These are phyloP conservation scores for Eulemur rufifrons DNA, from an alignment of 2,113 vertebrate genomes.

Conservation along the genomic window DNA sequence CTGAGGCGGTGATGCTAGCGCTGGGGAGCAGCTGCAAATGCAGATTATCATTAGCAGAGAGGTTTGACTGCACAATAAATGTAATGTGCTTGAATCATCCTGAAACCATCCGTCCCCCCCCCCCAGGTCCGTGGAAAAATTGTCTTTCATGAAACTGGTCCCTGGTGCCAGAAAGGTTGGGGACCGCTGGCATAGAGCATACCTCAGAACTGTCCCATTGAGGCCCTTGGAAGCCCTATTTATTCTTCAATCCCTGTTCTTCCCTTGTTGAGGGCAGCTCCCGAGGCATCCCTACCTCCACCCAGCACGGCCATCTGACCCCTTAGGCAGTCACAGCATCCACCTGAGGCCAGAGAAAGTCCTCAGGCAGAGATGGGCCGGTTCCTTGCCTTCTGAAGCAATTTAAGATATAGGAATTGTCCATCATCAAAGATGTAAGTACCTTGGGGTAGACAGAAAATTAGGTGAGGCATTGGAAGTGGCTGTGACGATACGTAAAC, in stretches of 20 bases:
- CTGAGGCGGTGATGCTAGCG: too few species aligned
- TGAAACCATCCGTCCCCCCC: too few species aligned
- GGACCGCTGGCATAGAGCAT: too few species aligned
- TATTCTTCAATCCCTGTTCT: not conserved
- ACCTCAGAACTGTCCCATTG: not conserved
- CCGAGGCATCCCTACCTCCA: accelerated
- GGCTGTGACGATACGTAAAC: not conserved
- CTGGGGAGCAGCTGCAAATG: too few species aligned
- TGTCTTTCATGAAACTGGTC: too few species aligned
- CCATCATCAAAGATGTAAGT: not conserved
- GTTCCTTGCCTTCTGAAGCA: not conserved
- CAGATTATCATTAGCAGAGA: too few species aligned
- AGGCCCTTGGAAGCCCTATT: not conserved
- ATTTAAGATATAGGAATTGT: not conserved
- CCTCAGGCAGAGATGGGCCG: not conserved
- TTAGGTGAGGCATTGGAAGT: accelerated
- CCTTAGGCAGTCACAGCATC: not conserved
- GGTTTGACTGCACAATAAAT: too few species aligned
- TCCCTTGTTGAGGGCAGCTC: not conserved
- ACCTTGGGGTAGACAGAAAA: not conserved
- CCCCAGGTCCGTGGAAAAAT: too few species aligned
- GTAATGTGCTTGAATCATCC: too few species aligned
- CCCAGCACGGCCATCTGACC: not conserved
- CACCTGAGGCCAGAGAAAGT: not conserved
- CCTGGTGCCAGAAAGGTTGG: too few species aligned